Percentiles rank a stretch among this genome's conserved stretches.
phyloP scores from a whole-genome alignment of 2,888 invertebrate species.

The Caenorhabditis sp. region DNA sequence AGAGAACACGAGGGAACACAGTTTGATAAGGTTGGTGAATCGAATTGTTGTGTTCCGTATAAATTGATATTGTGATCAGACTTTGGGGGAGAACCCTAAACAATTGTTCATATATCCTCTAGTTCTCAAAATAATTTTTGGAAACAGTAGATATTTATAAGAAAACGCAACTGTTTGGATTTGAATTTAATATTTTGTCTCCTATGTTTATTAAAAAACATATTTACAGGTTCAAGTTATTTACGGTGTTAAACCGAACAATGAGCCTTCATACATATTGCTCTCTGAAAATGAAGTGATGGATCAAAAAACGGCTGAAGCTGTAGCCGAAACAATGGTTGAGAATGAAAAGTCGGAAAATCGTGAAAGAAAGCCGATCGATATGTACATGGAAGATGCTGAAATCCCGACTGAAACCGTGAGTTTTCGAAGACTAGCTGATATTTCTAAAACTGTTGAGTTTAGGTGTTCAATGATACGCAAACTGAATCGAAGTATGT shows the following conservation, averaged over 20 bases:
- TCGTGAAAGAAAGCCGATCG: conserved; percentile 9
- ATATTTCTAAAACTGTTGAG: too few species aligned
- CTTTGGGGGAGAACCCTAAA: not conserved
- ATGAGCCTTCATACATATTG: conserved; percentile 61
- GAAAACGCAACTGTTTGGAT: too few species aligned
- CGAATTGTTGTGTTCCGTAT: too few species aligned
- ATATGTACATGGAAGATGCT: conserved; percentile 3
- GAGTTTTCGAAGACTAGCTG: too few species aligned
- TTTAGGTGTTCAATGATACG: too few species aligned
- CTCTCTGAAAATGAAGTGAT: conserved; percentile 44
- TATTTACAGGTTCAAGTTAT: conserved; percentile 42
- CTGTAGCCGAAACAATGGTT: conserved; percentile 26
- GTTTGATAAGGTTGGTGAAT: conserved; percentile 42
- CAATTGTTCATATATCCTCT: not conserved
- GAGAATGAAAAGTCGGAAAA: conserved; percentile 8
- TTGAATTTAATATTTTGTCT: not conserved
- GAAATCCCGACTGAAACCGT: not conserved
- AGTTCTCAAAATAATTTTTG: not conserved
- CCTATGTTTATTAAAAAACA: not conserved
- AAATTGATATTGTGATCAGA: conserved; percentile 42
- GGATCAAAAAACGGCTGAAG: conserved; percentile 33
- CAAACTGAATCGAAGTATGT: too few species aligned
- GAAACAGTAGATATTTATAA: not conserved
- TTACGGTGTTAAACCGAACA: conserved; percentile 57
- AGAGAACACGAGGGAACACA: conserved; percentile 42